Evolutionary conservation across 2,113 vertebrate species (phyloP).

Genomic region (Terrapene triunguis): DNA sequence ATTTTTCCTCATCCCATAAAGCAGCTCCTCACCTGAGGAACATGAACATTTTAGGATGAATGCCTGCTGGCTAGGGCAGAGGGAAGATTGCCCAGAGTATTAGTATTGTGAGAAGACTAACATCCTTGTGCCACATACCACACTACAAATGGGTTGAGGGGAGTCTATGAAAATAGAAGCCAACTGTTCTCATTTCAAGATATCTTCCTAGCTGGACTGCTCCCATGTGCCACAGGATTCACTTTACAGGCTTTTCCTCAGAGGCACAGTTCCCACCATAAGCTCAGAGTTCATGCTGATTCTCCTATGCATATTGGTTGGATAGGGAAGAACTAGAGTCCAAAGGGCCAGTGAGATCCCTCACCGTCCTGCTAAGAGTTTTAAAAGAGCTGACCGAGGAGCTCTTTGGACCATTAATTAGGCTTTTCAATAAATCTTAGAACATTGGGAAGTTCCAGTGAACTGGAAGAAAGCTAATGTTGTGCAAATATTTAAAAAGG

Average conservation of each 20-base stretch:
- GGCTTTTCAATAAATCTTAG: conserved; percentile 38
- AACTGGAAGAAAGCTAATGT: conserved; percentile 52
- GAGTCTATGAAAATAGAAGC: not conserved
- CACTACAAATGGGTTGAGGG: not conserved
- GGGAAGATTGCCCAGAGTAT: not conserved
- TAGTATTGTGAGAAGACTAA: not conserved
- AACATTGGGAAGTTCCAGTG: conserved; percentile 43
- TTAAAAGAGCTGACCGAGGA: conserved; percentile 35
- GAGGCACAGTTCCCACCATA: not conserved
- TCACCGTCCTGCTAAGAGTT: not conserved
- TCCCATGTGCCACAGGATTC: not conserved
- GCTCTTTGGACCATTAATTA: not conserved
- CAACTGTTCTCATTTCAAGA: not conserved
- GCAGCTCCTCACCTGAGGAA: not conserved
- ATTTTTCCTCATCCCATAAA: not conserved
- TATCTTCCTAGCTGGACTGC: not conserved
- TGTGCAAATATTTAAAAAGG: conserved; percentile 70
- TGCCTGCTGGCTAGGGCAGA: not conserved
- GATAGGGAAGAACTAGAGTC: not conserved
- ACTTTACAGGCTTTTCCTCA: not conserved
- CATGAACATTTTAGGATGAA: not conserved
- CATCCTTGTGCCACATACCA: not conserved
- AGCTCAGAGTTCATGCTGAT: not conserved
- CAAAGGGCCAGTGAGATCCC: not conserved
- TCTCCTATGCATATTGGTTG: not conserved